phyloP scores from a whole-genome alignment of 2,113 vertebrate species.

The Tachuris rubrigastra region DNA sequence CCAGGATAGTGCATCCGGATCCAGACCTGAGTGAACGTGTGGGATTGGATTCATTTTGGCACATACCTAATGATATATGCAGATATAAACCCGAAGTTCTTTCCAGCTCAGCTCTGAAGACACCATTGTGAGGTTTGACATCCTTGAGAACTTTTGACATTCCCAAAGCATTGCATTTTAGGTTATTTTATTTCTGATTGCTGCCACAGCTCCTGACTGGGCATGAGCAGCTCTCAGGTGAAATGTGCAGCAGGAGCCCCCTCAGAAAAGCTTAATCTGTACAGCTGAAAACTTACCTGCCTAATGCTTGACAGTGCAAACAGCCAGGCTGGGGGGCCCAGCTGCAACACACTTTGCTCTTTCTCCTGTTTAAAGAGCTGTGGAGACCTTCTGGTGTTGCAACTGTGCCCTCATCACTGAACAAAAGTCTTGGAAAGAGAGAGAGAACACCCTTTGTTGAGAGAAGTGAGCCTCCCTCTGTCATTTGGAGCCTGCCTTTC shows the following conservation, averaged over 20 bases:
- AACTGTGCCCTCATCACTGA: background rate
- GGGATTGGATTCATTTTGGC: background rate
- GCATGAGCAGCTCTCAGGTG: background rate
- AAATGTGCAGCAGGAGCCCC: background rate
- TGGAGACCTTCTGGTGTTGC: background rate
- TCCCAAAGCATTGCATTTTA: background rate
- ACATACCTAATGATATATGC: background rate
- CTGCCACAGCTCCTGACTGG: background rate
- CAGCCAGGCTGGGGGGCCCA: background rate
- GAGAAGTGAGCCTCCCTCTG: background rate
- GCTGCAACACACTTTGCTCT: background rate
- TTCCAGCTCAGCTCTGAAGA: background rate
- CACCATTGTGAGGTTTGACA: background rate
- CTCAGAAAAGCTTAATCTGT: background rate
- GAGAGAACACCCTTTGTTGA: background rate
- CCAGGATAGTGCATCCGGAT: conserved; percentile 51
- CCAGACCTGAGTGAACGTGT: background rate
- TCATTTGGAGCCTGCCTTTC: background rate
- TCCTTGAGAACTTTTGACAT: background rate
- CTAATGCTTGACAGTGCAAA: background rate
- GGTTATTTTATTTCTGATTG: background rate
- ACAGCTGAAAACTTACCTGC: background rate
- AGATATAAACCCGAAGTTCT: background rate
- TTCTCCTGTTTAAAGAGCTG: background rate
- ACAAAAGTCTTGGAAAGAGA: background rate